These are phyloP conservation scores for Thalassophryne amazonica DNA, from an alignment of 2,797 vertebrate genomes.

Conservation along the genomic window DNA sequence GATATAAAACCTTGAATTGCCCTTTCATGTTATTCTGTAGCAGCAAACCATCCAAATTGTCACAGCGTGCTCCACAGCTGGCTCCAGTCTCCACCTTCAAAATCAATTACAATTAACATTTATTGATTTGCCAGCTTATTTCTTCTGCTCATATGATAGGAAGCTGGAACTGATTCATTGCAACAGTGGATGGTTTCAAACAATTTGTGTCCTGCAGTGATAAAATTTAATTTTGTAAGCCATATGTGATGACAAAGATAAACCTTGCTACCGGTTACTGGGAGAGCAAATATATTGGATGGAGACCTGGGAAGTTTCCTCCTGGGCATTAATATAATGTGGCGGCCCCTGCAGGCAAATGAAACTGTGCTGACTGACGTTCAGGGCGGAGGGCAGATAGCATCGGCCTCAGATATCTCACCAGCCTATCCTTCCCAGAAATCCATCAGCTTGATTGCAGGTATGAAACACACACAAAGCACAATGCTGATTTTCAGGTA, in stretches of 20 bases:
- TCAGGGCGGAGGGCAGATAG: constrained; percentile 54
- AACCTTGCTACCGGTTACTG: no score
- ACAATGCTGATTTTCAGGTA: no score
- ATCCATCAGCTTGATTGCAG: constrained; percentile 75
- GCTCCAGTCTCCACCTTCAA: not conserved
- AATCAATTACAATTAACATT: constrained; percentile 14
- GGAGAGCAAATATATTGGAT: no score
- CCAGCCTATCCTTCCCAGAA: constrained; percentile 75
- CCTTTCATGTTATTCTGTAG: not conserved
- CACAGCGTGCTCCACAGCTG: not conserved
- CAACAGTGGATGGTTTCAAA: constrained; percentile 6
- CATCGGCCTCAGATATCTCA: constrained; percentile 71
- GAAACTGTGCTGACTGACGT: constrained; percentile 69
- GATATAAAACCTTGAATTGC: not conserved
- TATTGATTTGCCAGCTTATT: constrained; percentile 13
- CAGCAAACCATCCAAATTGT: not conserved
- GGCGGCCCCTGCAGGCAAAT: constrained; percentile 66
- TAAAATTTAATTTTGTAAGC: no score
- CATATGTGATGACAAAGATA: no score
- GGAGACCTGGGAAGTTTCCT: not conserved
- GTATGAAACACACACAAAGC: constrained; percentile 63
- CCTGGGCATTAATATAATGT: constrained; percentile 7
- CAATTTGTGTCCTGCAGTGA: not conserved
- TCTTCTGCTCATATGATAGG: constrained; percentile 1
- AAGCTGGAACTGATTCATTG: constrained; percentile 7